These are phyloP conservation scores for Ennomos fuscantarius DNA, from an alignment of 2,888 invertebrate species.

Conservation along the genomic window DNA sequence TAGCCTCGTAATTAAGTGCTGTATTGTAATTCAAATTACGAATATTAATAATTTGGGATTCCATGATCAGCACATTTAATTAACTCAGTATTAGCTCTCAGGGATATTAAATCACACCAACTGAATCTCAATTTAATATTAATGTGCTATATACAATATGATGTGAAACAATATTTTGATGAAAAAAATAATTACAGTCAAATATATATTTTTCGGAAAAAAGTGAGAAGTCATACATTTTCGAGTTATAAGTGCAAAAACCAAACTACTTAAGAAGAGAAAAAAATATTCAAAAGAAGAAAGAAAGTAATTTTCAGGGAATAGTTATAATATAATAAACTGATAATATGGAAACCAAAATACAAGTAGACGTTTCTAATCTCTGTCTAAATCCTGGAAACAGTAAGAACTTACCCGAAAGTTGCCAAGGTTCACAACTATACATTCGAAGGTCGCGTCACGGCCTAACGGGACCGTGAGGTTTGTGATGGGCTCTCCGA, in stretches of 20 bases:
- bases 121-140: slow-evolving; percentile 4
- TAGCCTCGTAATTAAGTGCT: background rate
- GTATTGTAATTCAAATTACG: background rate
- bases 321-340: too few species aligned
- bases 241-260: too few species aligned
- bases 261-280: too few species aligned
- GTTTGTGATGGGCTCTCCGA: slow-evolving; percentile 93
- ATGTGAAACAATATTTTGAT: background rate
- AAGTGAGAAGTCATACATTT: too few species aligned
- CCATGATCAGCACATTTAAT: slow-evolving; percentile 6
- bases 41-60: background rate
- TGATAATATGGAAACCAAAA: too few species aligned
- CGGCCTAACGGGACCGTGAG: slow-evolving; percentile 93
- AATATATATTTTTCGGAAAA: too few species aligned
- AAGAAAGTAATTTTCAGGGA: too few species aligned
- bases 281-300: too few species aligned
- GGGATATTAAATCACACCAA: slow-evolving; percentile 2
- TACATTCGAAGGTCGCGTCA: slow-evolving; percentile 95
- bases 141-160: background rate
- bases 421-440: slow-evolving; percentile 94
- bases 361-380: too few species aligned
- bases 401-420: slow-evolving; percentile 89
- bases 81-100: slow-evolving; percentile 10
- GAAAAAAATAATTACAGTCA: too few species aligned
- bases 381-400: too few species aligned